Percentiles rank a stretch among this genome's conserved stretches.
Conservation (phyloP, 2,797 vertebrate genomes). For the Schizothorax lantsangensis region DNA sequence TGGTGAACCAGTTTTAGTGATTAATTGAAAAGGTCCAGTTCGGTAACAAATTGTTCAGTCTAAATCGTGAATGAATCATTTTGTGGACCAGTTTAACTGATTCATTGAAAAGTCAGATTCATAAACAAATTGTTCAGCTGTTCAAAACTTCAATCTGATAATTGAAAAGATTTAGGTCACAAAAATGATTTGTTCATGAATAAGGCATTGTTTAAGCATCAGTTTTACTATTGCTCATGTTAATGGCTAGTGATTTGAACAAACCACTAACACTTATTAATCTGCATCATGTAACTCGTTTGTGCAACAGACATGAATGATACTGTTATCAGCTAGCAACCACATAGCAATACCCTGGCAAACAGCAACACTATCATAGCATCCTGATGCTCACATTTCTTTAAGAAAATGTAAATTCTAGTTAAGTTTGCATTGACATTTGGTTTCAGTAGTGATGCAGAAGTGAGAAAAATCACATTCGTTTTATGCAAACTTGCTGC, state of each 20-base stretch:
- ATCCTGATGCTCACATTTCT: not conserved
- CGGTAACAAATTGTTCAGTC: not conserved
- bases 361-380: not conserved
- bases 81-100: not conserved
- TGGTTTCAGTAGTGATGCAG: not conserved
- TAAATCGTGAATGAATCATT: not conserved
- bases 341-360: too few species aligned
- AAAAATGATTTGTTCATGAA: not conserved
- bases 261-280: not conserved
- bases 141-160: not conserved
- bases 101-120: not conserved
- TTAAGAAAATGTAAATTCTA: not conserved
- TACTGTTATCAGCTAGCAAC: not conserved
- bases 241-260: not conserved
- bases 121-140: not conserved
- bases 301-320: not conserved
- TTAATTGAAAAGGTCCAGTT: not conserved
- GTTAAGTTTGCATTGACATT: not conserved
- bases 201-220: not conserved
- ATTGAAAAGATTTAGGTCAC: not conserved
- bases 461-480: not conserved
- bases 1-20: not conserved
- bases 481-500: not conserved
- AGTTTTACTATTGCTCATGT: not conserved
- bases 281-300: not conserved